Conservation (phyloP, 2,888 invertebrate genomes). For the Eugnorisma glareosa region DNA sequence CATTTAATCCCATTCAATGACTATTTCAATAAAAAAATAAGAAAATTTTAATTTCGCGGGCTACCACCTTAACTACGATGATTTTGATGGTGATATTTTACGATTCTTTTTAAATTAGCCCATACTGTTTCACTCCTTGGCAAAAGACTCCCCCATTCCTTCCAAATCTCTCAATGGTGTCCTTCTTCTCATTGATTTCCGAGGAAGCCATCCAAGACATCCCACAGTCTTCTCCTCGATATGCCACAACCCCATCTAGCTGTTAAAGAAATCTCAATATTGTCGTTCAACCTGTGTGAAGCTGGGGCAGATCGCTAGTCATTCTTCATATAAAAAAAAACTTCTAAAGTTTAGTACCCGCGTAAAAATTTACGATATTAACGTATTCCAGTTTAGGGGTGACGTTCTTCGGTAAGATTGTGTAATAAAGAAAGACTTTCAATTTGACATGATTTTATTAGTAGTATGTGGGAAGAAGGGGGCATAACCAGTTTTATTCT, state of each 20-base stretch:
- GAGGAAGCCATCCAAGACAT: not conserved
- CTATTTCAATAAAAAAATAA: too few relatives aligned
- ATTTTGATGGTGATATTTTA: not conserved
- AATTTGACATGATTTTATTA: conserved; percentile 62
- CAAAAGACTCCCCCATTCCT: not conserved
- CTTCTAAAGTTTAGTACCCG: conserved; percentile 52
- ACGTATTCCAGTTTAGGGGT: conserved; percentile 23
- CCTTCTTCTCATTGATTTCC: not conserved
- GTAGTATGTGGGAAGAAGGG: conserved; percentile 7
- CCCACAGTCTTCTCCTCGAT: not conserved
- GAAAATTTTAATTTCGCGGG: not conserved
- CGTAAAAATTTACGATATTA: conserved; percentile 66
- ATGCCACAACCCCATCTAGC: not conserved
- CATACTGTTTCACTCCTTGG: not conserved
- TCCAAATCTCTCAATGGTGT: not conserved
- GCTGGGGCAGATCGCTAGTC: not conserved
- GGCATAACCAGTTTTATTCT: conserved; percentile 20
- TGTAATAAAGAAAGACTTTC: conserved; percentile 53
- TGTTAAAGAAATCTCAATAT: not conserved
- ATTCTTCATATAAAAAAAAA: conserved; percentile 42
- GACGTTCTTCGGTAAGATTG: conserved; percentile 41
- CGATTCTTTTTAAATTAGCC: not conserved
- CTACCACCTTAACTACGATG: not conserved
- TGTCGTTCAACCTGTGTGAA: not conserved
- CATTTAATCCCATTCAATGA: too few relatives aligned